Evolutionary conservation across 1,140 invertebrate species (phyloP), one percentile per base, ranked within the genome.

Genomic region (Pentalonia nigronervosa): DNA sequence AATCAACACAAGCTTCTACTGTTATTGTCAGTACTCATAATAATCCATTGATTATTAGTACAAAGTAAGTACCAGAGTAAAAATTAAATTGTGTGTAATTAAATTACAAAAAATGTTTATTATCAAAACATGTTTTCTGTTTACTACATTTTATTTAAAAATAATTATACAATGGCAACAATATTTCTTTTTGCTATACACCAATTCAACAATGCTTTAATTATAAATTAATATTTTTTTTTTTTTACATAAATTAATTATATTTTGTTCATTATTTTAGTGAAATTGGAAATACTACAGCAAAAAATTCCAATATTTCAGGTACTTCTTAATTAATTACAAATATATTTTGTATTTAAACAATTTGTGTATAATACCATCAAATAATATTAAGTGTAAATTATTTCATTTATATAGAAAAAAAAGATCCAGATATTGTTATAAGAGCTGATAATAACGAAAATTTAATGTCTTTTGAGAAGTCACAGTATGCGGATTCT

Each of bases 391-490:
- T 47, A 34, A n/a, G 45, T 45, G 17, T 81, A 91, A 76, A 48
- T 91, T 41, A 41, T 30, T 83, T 36, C 14, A 48, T 83, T 81
- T 2, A 8, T 84, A 30, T 86, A 93, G 91, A 93, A 93, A 93
- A 93, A 56, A n/a, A 48, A n/a, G 91, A 93, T 84, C 91, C 91
- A 36, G 91, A 93, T 56, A 93, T 93, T 86, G 81, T 93, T 53
- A 93, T 93, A 53, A 86, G 48, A 86, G 91, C 91, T 86, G 91
- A 93, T 93, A 93, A 93, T 56, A 48, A 93, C n/a, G 91, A 93
- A 56, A 93, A 93, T 50, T 83, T 93, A 41, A 84, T 93, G 81
- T 93, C 76, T 21, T 93, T 93, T 50, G 91, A 93, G 23, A 93
- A 93, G 17, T 93, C 91, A 86, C 91, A 93, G 17, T 84, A 56